A percentile compares a stretch with the other conserved stretches of the same genome.
phyloP scores from a whole-genome alignment of 2,888 invertebrate species.

The Epicampocera succincta region DNA sequence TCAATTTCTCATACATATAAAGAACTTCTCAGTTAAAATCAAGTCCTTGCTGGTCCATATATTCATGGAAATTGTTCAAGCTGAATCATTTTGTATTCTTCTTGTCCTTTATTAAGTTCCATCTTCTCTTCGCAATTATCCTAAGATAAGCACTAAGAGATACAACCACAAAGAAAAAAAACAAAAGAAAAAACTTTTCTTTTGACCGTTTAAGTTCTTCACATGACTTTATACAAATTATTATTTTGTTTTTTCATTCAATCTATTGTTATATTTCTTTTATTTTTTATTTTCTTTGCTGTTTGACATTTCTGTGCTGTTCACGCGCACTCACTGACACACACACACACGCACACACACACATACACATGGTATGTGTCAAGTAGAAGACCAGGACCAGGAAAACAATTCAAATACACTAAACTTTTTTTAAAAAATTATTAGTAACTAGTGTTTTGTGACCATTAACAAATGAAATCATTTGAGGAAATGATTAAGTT shows the following conservation, averaged over 20 bases:
- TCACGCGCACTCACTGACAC: background rate
- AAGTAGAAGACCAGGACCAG: too few species aligned
- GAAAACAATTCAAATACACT: too few species aligned
- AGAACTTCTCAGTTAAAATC: slow-evolving; percentile 27
- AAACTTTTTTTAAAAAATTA: too few species aligned
- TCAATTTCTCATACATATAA: background rate
- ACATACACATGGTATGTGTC: too few species aligned
- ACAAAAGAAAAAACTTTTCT: too few species aligned
- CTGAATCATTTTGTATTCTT: slow-evolving; percentile 56
- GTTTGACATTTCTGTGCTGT: slow-evolving; percentile 28
- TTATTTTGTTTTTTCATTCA: slow-evolving; percentile 8
- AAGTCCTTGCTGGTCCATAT: slow-evolving; percentile 29
- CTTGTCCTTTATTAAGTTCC: slow-evolving; percentile 40
- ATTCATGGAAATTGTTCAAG: slow-evolving; percentile 56
- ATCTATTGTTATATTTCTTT: slow-evolving; percentile 20
- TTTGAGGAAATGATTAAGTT: too few species aligned
- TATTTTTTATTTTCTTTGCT: slow-evolving; percentile 7
- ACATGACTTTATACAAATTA: slow-evolving; percentile 7
- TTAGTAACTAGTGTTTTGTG: too few species aligned
- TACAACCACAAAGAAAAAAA: slow-evolving; percentile 24
- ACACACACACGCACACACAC: too few species aligned
- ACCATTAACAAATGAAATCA: too few species aligned
- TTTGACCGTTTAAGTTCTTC: slow-evolving; percentile 57
- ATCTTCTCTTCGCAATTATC: slow-evolving; percentile 1
- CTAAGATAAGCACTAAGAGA: slow-evolving; percentile 26